Base-by-base conservation (phyloP, 2,797 vertebrate genomes). In the Glyptemys insculpta region DNA sequence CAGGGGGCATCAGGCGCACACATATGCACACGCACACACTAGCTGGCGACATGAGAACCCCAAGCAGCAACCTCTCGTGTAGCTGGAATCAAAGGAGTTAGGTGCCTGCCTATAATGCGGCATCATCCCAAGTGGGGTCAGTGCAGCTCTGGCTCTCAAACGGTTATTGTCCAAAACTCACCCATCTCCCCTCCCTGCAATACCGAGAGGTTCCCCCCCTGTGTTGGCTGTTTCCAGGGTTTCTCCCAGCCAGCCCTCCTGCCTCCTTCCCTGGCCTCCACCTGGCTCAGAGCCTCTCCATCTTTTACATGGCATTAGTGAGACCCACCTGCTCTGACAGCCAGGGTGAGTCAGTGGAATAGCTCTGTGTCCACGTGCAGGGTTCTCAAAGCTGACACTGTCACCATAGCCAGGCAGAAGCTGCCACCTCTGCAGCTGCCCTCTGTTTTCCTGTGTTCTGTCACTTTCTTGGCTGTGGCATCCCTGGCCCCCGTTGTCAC, bases 1-100 rank as follows among this genome's bases (percentile, higher is more conserved):
- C 56, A 27, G 56, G 56, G 25, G 25, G 11, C 56, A 27, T 12
- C 56, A 57, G 56, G 56, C 34, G 34, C 59, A 1, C 7, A 0
- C 19, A 0, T 6, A 49, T 0, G 14, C 37, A 62, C 29, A 16
- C 5, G 2, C n/a, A 41, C 68, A 41, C 68, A 21, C 37, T 12
- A 41, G 19, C n/a, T 41, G 68, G 18, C 3, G 10, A 23, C 68
- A 25, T 41, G n/a, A 72, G 37, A 41, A 41, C 37, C n/a, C 68
- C n/a, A 3, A 41, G n/a, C n/a, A 21, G 18, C 34, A 72, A 12
- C 68, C 10, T 72, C 68, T 5, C 5, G 68, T 6, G 68, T 19
- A 6, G 9, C n/a, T 72, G 31, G 34, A 7, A 68, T 41, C n/a
- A n/a, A 37, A 23, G n/a, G n/a, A 72, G 23, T 41, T 41, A 72